Evolutionary conservation across 1,140 invertebrate species (phyloP).

Genomic region (Aplysia californica): DNA sequence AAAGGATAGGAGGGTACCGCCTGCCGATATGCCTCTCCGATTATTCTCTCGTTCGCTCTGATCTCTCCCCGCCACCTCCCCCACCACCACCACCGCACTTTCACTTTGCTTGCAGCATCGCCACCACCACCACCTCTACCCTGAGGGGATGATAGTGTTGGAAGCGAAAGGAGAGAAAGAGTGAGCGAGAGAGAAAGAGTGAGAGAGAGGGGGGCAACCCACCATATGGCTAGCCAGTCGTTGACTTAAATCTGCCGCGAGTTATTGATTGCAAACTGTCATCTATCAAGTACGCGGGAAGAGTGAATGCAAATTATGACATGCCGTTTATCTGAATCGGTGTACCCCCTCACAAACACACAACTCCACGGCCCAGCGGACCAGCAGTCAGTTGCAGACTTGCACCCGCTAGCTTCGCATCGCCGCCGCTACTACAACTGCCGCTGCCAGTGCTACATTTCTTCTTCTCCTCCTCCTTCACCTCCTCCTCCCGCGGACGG

Average conservation of each 20-base stretch:
- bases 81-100: neutral
- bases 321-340: constrained; percentile 30
- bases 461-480: too few species aligned
- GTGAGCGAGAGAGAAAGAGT: neutral
- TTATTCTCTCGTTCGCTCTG: too few species aligned
- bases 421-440: too few species aligned
- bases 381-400: neutral
- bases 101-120: neutral
- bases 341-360: constrained; percentile 25
- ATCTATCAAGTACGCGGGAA: constrained; percentile 24
- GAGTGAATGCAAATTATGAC: constrained; percentile 38
- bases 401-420: neutral
- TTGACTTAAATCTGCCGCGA: neutral
- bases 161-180: neutral
- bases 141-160: neutral
- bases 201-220: neutral
- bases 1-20: too few species aligned
- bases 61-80: too few species aligned
- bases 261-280: constrained; percentile 30
- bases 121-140: neutral
- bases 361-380: neutral
- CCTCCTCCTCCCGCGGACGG: too few species aligned
- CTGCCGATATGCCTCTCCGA: too few species aligned
- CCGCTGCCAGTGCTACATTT: too few species aligned
- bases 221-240: neutral